Evolutionary conservation across 2,888 invertebrate species (phyloP), one percentile per base, ranked within the genome.

Genomic region (Muschampia plurimacula): DNA sequence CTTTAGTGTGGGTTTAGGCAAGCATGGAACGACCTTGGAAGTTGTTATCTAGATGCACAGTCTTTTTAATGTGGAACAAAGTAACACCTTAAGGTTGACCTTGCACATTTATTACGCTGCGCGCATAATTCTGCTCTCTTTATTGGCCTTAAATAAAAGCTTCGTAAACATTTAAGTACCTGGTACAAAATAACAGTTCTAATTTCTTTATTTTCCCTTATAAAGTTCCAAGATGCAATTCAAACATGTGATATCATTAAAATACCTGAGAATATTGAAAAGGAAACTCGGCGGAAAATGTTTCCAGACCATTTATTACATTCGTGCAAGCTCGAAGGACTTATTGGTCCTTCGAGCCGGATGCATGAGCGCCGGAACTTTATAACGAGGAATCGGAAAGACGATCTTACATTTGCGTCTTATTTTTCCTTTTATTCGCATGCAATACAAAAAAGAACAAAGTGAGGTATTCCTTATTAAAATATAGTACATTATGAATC

Each of bases 11-110:
- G 69, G 86, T 82, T 79, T 75, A 79, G 74, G 78, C 76, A 79
- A 74, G 79, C 76, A 75, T 77, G 72, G 74, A 75, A 74, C 90
- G 93, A 93, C 93, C 93, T 93, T 93, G 93, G 89, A 83, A 91
- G 87, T 88, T 90, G 87, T 87, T 90, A 86, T 91, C 91, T 89
- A 92, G 89, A 90, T 91, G 77, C 78, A 79, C 78, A 79, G 76
- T 76, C 77, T 78, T 80, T 78, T 77, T n/a, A 75, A 76, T 77
- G 76, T 74, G 76, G 73, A 76, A 74, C 76, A 75, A 74, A 74
- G 67, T 73, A 75, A 57, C 62, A 69, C 72, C 62, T 66, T 69
- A 67, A 69, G 75, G 77, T 73, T 82, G 80, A 81, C 80, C 81
- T 81, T 82, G 80, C 65, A 71, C 65, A 71, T 66, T 62, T 68